phyloP scores from a whole-genome alignment of 2,888 invertebrate genomes.

The Andrena praecox region DNA sequence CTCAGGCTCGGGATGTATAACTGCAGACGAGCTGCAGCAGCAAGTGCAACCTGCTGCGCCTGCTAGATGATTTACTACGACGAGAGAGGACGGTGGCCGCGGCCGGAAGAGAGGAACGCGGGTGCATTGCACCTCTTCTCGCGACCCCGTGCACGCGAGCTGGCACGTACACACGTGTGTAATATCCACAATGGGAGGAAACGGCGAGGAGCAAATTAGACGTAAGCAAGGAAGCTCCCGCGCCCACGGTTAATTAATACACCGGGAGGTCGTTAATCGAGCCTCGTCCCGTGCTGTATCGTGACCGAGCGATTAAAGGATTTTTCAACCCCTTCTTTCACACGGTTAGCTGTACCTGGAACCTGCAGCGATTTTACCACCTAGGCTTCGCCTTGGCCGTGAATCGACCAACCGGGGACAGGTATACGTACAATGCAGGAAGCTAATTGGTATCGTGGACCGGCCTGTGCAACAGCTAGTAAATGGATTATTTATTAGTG shows the following conservation, averaged over 20 bases:
- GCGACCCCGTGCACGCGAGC: constrained; percentile 32
- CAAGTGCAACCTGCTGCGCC: constrained; percentile 65
- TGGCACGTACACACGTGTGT: constrained; percentile 37
- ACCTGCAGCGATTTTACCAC: constrained; percentile 7
- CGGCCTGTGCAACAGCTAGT: no score
- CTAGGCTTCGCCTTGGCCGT: constrained; percentile 21
- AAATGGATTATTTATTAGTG: no score
- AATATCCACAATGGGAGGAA: constrained; percentile 72
- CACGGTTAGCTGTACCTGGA: constrained; percentile 36
- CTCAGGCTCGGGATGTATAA: constrained; percentile 13
- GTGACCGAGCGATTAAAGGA: constrained; percentile 43
- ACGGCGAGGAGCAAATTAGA: constrained; percentile 70
- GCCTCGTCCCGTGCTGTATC: constrained; percentile 32
- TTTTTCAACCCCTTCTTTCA: constrained; percentile 49
- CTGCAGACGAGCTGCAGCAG: constrained; percentile 38
- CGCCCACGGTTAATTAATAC: constrained; percentile 74
- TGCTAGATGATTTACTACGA: constrained; percentile 62
- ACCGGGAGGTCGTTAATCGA: constrained; percentile 56
- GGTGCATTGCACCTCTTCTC: constrained; percentile 65
- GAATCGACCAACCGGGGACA: constrained; percentile 14
- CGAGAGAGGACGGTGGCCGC: constrained; percentile 55
- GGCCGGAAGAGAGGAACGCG: constrained; percentile 66
- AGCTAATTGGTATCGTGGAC: background rate
- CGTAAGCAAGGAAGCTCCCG: constrained; percentile 72
- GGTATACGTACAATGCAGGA: background rate